These are phyloP conservation scores for Indicator maculatus DNA, from an alignment of 2,113 vertebrate genomes.

Conservation along the genomic window DNA sequence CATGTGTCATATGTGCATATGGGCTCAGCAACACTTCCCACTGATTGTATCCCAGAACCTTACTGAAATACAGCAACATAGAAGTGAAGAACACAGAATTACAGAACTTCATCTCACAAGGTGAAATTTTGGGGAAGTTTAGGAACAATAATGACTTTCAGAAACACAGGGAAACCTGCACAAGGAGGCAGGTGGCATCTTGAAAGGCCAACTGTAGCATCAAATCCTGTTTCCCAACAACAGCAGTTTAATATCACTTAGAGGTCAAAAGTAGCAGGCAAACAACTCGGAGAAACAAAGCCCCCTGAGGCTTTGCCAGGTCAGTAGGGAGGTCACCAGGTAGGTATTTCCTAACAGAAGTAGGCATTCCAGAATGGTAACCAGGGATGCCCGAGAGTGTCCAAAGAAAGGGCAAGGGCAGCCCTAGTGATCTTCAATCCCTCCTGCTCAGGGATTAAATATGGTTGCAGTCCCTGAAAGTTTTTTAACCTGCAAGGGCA, in stretches of 20 bases:
- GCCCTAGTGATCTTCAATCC: neutral
- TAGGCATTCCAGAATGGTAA: rapidly evolving
- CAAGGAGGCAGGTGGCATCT: neutral
- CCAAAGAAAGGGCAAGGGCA: neutral
- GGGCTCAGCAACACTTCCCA: neutral
- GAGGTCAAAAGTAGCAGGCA: neutral
- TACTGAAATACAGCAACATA: neutral
- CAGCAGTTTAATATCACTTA: neutral
- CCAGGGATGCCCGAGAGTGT: neutral
- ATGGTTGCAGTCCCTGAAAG: neutral
- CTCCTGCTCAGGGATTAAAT: neutral
- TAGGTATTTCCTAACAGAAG: neutral
- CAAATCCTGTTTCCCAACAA: neutral
- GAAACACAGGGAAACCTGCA: neutral
- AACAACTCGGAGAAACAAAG: neutral
- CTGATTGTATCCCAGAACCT: neutral
- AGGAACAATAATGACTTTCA: neutral
- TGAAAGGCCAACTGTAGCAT: neutral
- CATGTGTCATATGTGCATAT: neutral
- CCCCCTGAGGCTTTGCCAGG: neutral
- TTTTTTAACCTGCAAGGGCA: neutral
- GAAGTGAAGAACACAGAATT: neutral
- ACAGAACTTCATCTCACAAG: neutral
- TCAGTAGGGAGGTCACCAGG: neutral
- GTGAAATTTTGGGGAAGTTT: neutral